A percentile compares a stretch with the other conserved stretches of the same genome.
phyloP scores from a whole-genome alignment of 1,140 invertebrate species.

The Matsumurasca onukii region DNA sequence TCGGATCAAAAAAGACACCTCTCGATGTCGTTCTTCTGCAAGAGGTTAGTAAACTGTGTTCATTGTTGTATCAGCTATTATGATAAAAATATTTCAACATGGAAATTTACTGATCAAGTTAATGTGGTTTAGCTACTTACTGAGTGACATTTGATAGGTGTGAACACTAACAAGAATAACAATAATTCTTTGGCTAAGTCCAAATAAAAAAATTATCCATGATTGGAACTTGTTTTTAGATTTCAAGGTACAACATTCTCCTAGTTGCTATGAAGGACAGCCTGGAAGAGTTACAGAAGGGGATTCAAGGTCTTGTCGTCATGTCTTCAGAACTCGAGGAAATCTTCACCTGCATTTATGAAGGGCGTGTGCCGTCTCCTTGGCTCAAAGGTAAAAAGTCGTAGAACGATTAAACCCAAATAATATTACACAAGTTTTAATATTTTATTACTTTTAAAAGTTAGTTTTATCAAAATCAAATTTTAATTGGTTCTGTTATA shows the following conservation, averaged over 20 bases:
- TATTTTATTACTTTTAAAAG: not conserved
- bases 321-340: constrained; percentile 83
- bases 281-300: constrained; percentile 67
- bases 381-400: constrained; percentile 73
- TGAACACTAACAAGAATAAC: too few species aligned
- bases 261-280: constrained; percentile 55
- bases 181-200: too few species aligned
- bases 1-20: constrained; percentile 68
- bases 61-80: too few species aligned
- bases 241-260: constrained; percentile 60
- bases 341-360: constrained; percentile 75
- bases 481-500: too few species aligned
- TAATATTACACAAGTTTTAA: constrained; percentile 2
- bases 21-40: constrained; percentile 81
- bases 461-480: constrained; percentile 5
- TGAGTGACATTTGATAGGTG: too few species aligned
- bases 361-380: constrained; percentile 69
- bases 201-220: too few species aligned
- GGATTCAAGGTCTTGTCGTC: constrained; percentile 77
- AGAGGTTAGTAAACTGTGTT: too few species aligned
- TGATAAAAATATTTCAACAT: too few species aligned
- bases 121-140: too few species aligned
- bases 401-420: constrained; percentile 15
- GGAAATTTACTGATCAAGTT: too few species aligned
- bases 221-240: constrained; percentile 45